Evolutionary conservation across 2,113 vertebrate species (phyloP).

Genomic region (Madoqua kirkii): DNA sequence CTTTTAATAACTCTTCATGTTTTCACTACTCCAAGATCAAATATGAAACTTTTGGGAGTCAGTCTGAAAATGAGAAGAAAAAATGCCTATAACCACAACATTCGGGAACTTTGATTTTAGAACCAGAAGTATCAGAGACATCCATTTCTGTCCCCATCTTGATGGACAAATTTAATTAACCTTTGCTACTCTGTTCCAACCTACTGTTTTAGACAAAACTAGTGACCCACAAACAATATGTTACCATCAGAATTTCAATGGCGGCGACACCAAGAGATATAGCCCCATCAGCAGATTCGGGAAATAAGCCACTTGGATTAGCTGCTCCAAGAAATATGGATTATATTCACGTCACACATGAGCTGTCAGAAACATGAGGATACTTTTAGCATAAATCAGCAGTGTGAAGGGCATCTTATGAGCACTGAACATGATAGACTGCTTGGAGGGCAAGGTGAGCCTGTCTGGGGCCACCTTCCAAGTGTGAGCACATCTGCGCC

Average conservation of each 20-base stretch:
- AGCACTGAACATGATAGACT: constrained; percentile 75
- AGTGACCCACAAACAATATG: constrained; percentile 94
- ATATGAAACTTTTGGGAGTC: background rate
- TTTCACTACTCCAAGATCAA: constrained; percentile 36
- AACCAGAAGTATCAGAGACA: constrained; percentile 75
- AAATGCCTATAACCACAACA: constrained; percentile 42
- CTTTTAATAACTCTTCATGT: background rate
- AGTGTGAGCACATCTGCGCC: background rate
- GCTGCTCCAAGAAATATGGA: constrained; percentile 90
- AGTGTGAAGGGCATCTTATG: constrained; percentile 80
- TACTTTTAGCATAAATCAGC: constrained; percentile 93
- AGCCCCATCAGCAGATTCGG: constrained; percentile 80
- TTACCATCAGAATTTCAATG: constrained; percentile 88
- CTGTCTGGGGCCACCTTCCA: constrained; percentile 32
- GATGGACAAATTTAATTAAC: constrained; percentile 99
- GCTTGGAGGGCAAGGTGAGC: constrained; percentile 63
- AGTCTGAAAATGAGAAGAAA: constrained; percentile 40
- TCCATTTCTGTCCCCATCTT: constrained; percentile 82
- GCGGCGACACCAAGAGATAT: constrained; percentile 85
- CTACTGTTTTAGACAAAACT: constrained; percentile 88
- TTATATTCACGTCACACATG: constrained; percentile 90
- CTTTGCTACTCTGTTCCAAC: constrained; percentile 95
- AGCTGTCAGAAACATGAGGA: constrained; percentile 91
- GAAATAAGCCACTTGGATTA: constrained; percentile 85
- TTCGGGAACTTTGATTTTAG: constrained; percentile 76